These are phyloP conservation scores for Lithosia quadra DNA, from an alignment of 2,888 invertebrate species.

Conservation along the genomic window DNA sequence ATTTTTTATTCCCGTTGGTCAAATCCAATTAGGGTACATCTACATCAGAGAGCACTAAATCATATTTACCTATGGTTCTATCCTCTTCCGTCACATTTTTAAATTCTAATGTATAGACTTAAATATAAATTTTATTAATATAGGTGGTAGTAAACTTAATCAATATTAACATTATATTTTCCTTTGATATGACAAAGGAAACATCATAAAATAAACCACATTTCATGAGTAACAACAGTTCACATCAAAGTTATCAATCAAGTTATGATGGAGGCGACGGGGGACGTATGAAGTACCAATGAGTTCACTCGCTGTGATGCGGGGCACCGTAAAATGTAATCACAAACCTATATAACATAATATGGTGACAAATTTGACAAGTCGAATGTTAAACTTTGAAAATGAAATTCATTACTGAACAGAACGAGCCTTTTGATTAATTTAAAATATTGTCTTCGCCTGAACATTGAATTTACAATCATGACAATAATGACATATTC, in stretches of 20 bases:
- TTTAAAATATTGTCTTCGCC: background rate
- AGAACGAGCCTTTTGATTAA: conserved; percentile 10
- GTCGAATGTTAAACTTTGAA: conserved; percentile 5
- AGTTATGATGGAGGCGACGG: conserved; percentile 21
- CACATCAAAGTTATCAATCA: conserved; percentile 39
- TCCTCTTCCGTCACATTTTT: too few species aligned
- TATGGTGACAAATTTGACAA: conserved; percentile 13
- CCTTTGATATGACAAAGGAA: background rate
- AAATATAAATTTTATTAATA: too few species aligned
- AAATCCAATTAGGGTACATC: background rate
- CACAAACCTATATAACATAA: conserved; percentile 11
- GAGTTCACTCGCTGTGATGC: conserved; percentile 9
- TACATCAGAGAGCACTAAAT: too few species aligned
- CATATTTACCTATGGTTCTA: too few species aligned
- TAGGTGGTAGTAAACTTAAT: background rate
- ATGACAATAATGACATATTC: background rate
- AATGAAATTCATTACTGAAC: background rate
- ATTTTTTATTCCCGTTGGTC: too few species aligned
- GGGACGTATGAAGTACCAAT: conserved; percentile 19
- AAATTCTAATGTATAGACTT: too few species aligned
- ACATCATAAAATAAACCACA: background rate
- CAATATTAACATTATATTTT: background rate
- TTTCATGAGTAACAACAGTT: background rate
- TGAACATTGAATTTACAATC: background rate
- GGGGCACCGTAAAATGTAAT: conserved; percentile 10